Conservation (phyloP, 2,888 invertebrate species). For the Polietes domitor region DNA sequence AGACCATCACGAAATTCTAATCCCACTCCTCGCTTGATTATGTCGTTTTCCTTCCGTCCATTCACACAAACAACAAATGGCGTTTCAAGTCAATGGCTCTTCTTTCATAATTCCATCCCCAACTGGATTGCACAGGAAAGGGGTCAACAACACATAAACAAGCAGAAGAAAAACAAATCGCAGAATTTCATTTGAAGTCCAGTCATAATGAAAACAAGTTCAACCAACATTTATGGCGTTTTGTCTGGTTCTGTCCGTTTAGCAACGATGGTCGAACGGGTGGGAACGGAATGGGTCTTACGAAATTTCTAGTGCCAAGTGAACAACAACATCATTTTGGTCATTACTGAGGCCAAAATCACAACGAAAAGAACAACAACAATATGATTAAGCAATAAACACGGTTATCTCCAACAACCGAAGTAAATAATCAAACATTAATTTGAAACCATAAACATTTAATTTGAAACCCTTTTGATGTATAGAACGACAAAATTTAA, state of each 20-base stretch:
- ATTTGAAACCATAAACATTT: too few species aligned
- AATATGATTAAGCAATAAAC: not conserved
- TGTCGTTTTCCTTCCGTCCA: too few species aligned
- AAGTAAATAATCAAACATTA: too few species aligned
- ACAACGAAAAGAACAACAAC: not conserved
- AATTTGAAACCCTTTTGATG: too few species aligned
- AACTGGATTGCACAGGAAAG: not conserved
- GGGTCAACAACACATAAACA: conserved; percentile 5
- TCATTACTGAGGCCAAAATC: not conserved
- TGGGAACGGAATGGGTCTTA: not conserved
- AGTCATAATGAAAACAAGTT: conserved; percentile 28
- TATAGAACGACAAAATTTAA: too few species aligned
- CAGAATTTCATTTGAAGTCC: conserved; percentile 5
- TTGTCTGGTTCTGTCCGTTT: not conserved
- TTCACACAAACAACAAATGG: too few species aligned
- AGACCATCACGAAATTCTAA: too few species aligned
- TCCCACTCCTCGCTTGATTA: too few species aligned
- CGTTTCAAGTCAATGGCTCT: not conserved
- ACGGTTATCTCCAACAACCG: too few species aligned
- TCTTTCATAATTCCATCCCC: not conserved
- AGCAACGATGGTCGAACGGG: not conserved
- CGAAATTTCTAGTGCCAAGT: not conserved
- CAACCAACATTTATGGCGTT: not conserved
- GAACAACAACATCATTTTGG: not conserved
- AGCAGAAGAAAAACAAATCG: conserved; percentile 15